Percentiles rank a stretch among this genome's conserved stretches.
These are phyloP conservation scores for Pantala flavescens DNA, from an alignment of 1,140 invertebrate species.

Conservation along the genomic window DNA sequence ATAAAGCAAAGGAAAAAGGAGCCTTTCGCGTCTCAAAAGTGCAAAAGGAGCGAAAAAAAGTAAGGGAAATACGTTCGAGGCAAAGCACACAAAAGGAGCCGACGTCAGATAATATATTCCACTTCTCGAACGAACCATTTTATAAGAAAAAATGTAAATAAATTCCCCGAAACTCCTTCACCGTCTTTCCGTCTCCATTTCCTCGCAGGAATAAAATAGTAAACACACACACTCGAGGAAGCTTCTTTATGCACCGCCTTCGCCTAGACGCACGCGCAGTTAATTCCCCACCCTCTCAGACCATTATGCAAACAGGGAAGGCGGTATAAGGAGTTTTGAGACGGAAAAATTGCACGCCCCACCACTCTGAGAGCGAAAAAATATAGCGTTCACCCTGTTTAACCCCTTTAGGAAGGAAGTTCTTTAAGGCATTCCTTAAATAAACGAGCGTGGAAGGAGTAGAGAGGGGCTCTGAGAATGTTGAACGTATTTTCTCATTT, in stretches of 20 bases:
- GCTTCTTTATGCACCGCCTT: not conserved
- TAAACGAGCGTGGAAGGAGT: not conserved
- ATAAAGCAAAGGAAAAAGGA: not conserved
- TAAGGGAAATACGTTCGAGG: not conserved
- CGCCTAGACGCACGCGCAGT: not conserved
- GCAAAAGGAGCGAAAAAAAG: not conserved
- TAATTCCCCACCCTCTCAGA: not conserved
- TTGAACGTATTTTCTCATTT: conserved; percentile 8
- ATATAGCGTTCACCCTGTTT: not conserved
- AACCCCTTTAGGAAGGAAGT: conserved; percentile 8
- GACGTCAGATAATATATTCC: conserved; percentile 4
- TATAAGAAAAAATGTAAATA: not conserved
- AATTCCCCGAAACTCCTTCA: not conserved
- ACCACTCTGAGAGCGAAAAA: not conserved
- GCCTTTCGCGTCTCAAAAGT: not conserved
- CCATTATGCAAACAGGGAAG: conserved; percentile 5
- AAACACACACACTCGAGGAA: not conserved
- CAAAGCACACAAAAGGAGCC: conserved; percentile 8
- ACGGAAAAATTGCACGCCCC: not conserved
- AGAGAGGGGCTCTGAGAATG: not conserved
- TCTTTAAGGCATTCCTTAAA: not conserved
- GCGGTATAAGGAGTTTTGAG: not conserved
- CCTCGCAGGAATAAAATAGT: not conserved
- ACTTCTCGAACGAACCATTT: not conserved
- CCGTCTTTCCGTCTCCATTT: not conserved